These are phyloP conservation scores for Crioceris asparagi DNA, from an alignment of 2,888 invertebrate species.

Conservation along the genomic window DNA sequence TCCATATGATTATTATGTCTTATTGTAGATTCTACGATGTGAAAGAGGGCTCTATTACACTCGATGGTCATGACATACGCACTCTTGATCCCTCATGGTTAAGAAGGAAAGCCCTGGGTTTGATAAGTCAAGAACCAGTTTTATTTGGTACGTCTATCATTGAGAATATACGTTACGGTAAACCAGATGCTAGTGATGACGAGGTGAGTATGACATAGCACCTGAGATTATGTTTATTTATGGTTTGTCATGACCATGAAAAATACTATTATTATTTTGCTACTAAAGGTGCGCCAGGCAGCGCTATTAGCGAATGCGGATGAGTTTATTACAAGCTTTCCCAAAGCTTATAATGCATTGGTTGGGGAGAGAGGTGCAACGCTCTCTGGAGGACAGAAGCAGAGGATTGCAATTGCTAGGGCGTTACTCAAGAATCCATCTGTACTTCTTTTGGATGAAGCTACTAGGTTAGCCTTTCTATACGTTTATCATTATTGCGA, in stretches of 20 bases:
- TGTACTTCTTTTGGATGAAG: slow-evolving; percentile 84
- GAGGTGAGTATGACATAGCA: slow-evolving; percentile 44
- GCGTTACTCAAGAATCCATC: slow-evolving; percentile 86
- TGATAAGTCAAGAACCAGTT: slow-evolving; percentile 90
- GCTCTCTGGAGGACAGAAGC: slow-evolving; percentile 92
- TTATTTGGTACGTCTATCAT: slow-evolving; percentile 82
- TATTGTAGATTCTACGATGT: slow-evolving; percentile 68
- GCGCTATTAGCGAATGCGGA: slow-evolving; percentile 85
- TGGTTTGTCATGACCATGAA: background rate
- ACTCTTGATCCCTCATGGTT: slow-evolving; percentile 75
- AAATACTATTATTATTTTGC: background rate
- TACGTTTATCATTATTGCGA: too few relatives aligned
- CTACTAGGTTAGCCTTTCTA: slow-evolving; percentile 66
- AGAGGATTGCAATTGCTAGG: slow-evolving; percentile 88
- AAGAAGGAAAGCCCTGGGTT: slow-evolving; percentile 70
- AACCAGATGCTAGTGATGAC: slow-evolving; percentile 53
- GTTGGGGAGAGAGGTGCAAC: slow-evolving; percentile 86
- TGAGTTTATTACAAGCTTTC: slow-evolving; percentile 75
- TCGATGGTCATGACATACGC: slow-evolving; percentile 64
- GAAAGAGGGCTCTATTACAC: slow-evolving; percentile 55
- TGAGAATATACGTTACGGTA: slow-evolving; percentile 92
- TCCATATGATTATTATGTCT: background rate
- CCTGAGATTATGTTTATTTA: background rate
- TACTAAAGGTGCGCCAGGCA: slow-evolving; percentile 56
- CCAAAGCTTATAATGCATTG: slow-evolving; percentile 71